These are phyloP conservation scores for Prorops nasuta DNA, from an alignment of 1,140 invertebrate species.

Conservation along the genomic window DNA sequence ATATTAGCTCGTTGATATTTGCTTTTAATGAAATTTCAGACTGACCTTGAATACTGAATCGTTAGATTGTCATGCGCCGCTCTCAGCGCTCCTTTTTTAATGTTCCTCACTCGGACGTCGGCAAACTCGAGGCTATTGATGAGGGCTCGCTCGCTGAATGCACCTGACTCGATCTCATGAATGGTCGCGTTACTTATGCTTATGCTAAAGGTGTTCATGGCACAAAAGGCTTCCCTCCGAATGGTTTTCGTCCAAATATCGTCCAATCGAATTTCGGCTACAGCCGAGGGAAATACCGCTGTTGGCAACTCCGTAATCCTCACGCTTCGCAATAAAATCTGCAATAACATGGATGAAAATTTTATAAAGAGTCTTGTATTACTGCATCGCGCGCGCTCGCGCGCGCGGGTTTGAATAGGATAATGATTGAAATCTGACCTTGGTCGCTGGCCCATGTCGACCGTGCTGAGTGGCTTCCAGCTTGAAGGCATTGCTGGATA, in stretches of 20 bases:
- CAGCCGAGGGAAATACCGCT: conserved; percentile 64
- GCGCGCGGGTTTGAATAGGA: background rate
- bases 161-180: conserved; percentile 59
- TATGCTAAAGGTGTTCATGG: conserved; percentile 63
- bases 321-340: conserved; percentile 68
- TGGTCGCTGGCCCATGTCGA: conserved; percentile 60
- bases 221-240: conserved; percentile 63
- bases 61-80: conserved; percentile 66
- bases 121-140: conserved; percentile 63
- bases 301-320: conserved; percentile 60
- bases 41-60: conserved; percentile 68
- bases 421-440: conserved; percentile 41
- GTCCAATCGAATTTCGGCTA: conserved; percentile 62
- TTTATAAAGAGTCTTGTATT: too few relatives aligned
- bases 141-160: conserved; percentile 65
- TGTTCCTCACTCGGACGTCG: conserved; percentile 59
- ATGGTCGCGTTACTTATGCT: conserved; percentile 64
- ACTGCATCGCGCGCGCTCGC: too few relatives aligned
- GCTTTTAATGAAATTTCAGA: too few relatives aligned
- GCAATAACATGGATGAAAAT: conserved; percentile 41
- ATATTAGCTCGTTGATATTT: too few relatives aligned
- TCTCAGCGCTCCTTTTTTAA: conserved; percentile 62
- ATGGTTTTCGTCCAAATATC: conserved; percentile 60
- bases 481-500: conserved; percentile 63
- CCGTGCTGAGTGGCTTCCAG: conserved; percentile 59